phyloP scores from a whole-genome alignment of 2,113 vertebrate genomes.

The Mohoua ochrocephala region DNA sequence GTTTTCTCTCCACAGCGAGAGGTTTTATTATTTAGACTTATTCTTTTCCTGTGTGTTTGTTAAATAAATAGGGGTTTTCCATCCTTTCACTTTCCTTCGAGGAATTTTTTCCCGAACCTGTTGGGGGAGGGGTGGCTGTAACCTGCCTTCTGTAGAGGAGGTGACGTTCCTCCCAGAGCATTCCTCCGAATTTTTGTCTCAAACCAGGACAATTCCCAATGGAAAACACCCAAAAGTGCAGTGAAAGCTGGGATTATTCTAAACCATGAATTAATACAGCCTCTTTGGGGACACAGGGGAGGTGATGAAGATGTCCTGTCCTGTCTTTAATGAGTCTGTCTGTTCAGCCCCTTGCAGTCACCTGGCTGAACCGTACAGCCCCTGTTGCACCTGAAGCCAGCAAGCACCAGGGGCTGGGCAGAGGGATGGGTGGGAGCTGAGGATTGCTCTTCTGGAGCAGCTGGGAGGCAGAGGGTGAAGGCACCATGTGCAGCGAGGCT shows the following conservation, averaged over 20 bases:
- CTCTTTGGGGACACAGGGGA: not conserved
- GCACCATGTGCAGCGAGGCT: fast-evolving
- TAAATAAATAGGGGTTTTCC: too few relatives aligned
- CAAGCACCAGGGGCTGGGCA: not conserved
- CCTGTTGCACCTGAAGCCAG: not conserved
- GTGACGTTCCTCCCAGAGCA: too few relatives aligned
- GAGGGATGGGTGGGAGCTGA: not conserved
- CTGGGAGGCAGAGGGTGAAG: not conserved
- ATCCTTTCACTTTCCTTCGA: too few relatives aligned
- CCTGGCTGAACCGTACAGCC: not conserved
- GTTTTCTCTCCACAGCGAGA: too few relatives aligned
- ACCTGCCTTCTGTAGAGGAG: too few relatives aligned
- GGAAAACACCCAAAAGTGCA: not conserved
- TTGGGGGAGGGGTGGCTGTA: too few relatives aligned
- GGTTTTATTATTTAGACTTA: too few relatives aligned
- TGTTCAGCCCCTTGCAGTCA: not conserved
- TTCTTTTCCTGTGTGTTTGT: too few relatives aligned
- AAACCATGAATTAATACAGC: not conserved
- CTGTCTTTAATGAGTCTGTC: not conserved
- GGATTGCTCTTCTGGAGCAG: not conserved
- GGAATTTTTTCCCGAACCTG: too few relatives aligned
- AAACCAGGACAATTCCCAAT: too few relatives aligned
- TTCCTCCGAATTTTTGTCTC: too few relatives aligned
- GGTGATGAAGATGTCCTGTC: not conserved
- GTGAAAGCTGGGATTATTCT: not conserved